phyloP scores from a whole-genome alignment of 2,113 vertebrate genomes.

The Leucoraja erinaceus region DNA sequence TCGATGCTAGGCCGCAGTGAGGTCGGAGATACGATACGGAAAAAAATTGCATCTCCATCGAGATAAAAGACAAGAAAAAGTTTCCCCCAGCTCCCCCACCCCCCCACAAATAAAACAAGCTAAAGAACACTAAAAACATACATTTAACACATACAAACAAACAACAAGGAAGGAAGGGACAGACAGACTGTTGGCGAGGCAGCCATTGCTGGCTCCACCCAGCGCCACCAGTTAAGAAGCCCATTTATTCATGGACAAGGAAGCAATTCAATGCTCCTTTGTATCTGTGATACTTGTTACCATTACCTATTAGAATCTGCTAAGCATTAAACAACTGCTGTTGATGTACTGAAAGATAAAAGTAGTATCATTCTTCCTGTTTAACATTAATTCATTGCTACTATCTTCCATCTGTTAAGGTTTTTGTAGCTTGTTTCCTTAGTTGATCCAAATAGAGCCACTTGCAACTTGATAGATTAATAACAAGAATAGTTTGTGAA shows the following conservation, averaged over 20 bases:
- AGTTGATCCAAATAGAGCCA: not conserved
- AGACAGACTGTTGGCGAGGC: too few species aligned
- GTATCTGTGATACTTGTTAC: slow-evolving; percentile 46
- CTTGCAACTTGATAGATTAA: not conserved
- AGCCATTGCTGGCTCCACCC: too few species aligned
- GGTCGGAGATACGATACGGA: too few species aligned
- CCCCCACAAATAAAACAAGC: too few species aligned
- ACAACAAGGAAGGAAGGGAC: too few species aligned
- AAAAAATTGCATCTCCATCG: too few species aligned
- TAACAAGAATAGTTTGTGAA: not conserved
- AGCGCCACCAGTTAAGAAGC: slow-evolving; percentile 48
- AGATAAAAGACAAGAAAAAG: too few species aligned
- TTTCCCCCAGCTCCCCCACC: too few species aligned
- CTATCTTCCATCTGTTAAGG: not conserved
- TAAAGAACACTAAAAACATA: too few species aligned
- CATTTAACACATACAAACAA: too few species aligned
- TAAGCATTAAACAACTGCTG: not conserved
- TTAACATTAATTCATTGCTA: not conserved
- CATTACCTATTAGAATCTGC: not conserved
- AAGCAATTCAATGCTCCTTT: slow-evolving; percentile 53
- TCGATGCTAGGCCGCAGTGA: too few species aligned
- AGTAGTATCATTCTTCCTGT: not conserved
- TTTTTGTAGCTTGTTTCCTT: not conserved
- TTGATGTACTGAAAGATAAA: not conserved
- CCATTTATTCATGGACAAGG: slow-evolving; percentile 51